These are phyloP conservation scores for Acrocyrtus sp. DNA, from an alignment of 2,888 invertebrate species.

Conservation along the genomic window DNA sequence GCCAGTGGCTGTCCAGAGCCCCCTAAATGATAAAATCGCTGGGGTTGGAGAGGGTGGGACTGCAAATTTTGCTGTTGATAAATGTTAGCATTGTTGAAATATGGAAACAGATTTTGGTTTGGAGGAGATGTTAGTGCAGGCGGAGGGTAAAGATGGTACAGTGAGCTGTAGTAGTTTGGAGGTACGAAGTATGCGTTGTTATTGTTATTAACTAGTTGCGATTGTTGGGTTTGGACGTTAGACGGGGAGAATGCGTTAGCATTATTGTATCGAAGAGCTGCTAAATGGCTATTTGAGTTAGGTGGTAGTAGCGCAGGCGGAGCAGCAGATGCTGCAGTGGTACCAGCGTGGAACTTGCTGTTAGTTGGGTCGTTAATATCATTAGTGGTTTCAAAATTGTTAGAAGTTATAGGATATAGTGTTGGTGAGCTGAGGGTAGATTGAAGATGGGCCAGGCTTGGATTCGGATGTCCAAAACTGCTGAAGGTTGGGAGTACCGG, in stretches of 20 bases:
- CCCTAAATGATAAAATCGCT: constrained; percentile 1
- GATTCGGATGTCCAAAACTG: constrained; percentile 5
- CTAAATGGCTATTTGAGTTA: constrained; percentile 4
- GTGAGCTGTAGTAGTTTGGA: constrained; percentile 31
- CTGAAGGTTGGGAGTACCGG: constrained; percentile 26
- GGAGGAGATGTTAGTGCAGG: background rate
- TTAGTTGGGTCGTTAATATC: constrained; percentile 19
- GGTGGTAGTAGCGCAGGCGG: background rate
- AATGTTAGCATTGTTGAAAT: constrained; percentile 14
- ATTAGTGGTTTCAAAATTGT: no score
- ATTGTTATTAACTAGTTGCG: no score
- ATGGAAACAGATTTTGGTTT: constrained; percentile 25
- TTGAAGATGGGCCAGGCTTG: constrained; percentile 13
- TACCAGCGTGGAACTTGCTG: background rate
- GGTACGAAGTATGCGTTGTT: constrained; percentile 13
- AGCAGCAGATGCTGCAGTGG: no score
- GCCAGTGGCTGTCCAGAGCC: constrained; percentile 14
- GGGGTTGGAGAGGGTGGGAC: background rate
- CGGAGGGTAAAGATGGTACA: constrained; percentile 23
- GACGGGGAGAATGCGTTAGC: constrained; percentile 3
- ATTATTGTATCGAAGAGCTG: constrained; percentile 21
- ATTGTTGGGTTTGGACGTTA: background rate
- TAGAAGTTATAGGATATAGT: constrained; percentile 10
- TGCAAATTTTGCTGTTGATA: constrained; percentile 2
- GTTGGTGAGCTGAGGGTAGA: constrained; percentile 20